A percentile compares a stretch with the other conserved stretches of the same genome.
Evolutionary conservation across 2,888 invertebrate species (phyloP).

Genomic region (Dryococelus australis): DNA sequence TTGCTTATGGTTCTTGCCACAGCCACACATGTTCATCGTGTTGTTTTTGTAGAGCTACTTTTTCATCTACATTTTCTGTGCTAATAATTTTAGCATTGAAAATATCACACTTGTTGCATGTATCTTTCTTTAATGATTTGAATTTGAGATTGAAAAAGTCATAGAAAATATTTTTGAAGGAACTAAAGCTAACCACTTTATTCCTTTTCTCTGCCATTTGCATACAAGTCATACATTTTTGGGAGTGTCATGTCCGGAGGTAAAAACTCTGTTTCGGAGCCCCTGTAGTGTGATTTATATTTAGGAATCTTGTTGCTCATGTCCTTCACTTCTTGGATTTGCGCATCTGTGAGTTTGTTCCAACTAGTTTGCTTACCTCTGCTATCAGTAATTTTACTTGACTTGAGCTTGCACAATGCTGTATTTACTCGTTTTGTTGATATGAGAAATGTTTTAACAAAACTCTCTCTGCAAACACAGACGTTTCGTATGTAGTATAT

Average conservation of each 20-base stretch:
- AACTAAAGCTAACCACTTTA: background rate
- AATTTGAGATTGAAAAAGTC: conserved; percentile 35
- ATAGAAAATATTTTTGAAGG: background rate
- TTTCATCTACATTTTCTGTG: conserved; percentile 37
- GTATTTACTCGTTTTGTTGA: no score
- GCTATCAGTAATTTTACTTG: no score
- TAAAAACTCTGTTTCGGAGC: background rate
- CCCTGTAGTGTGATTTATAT: background rate
- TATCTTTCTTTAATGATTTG: conserved; percentile 42
- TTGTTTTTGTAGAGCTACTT: conserved; percentile 33
- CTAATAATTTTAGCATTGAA: conserved; percentile 32
- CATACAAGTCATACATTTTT: conserved; percentile 2
- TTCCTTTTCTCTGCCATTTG: background rate
- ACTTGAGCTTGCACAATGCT: no score
- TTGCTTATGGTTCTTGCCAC: conserved; percentile 36
- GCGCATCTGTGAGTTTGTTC: no score
- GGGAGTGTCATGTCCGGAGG: background rate
- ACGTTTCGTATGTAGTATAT: no score
- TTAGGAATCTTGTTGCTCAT: background rate
- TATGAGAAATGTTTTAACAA: no score
- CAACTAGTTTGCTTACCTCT: no score
- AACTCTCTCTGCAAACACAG: no score
- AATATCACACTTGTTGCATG: conserved; percentile 33
- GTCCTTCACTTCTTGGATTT: no score
- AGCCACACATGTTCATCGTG: conserved; percentile 33